A percentile compares a stretch with the other conserved stretches of the same genome.
phyloP scores from a whole-genome alignment of 1,140 invertebrate species.

The Brachionus koreanus region DNA sequence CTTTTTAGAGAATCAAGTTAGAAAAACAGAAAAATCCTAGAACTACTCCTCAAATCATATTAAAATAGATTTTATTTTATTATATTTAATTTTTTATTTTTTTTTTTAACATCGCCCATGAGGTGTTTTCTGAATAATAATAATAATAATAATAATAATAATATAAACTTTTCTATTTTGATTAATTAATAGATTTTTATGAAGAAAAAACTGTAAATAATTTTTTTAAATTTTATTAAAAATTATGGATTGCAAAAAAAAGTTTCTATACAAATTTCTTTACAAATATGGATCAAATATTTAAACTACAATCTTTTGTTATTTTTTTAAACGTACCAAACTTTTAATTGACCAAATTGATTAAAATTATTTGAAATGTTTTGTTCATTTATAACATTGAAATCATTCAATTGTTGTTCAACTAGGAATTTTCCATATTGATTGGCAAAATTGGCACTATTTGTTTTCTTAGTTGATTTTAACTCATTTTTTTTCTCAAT shows the following conservation, averaged over 20 bases:
- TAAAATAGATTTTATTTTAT: too few relatives aligned
- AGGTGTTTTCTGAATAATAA: too few relatives aligned
- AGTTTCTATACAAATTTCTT: background rate
- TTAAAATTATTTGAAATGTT: slow-evolving; percentile 10
- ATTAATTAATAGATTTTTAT: too few relatives aligned
- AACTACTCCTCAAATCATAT: too few relatives aligned
- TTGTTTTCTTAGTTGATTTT: background rate
- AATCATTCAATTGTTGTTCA: slow-evolving; percentile 23
- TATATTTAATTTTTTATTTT: too few relatives aligned
- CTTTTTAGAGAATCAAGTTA: too few relatives aligned
- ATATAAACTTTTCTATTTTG: too few relatives aligned
- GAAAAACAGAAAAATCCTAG: too few relatives aligned
- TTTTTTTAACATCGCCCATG: too few relatives aligned
- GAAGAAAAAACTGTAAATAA: too few relatives aligned
- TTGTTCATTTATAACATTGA: background rate
- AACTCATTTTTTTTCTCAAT: slow-evolving; percentile 18
- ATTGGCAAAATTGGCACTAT: background rate
- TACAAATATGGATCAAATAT: background rate
- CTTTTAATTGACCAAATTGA: slow-evolving; percentile 27
- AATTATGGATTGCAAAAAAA: background rate
- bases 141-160: too few relatives aligned
- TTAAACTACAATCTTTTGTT: background rate
- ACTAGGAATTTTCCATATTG: background rate
- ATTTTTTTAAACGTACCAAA: background rate
- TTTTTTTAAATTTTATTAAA: too few relatives aligned